phyloP scores from a whole-genome alignment of 2,888 invertebrate genomes.

The Zygothrica quintamaculata region DNA sequence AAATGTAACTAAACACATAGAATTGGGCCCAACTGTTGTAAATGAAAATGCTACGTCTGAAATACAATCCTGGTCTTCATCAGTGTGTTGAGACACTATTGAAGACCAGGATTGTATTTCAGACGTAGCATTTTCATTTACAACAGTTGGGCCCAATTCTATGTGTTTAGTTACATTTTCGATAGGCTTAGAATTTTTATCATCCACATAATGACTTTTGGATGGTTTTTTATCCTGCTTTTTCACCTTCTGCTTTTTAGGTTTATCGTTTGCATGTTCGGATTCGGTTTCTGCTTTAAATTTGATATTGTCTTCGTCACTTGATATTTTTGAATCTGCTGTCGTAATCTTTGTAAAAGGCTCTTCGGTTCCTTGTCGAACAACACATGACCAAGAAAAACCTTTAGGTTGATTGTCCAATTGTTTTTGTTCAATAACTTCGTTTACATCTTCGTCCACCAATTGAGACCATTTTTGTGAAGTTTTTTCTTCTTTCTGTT shows the following conservation, averaged over 20 bases:
- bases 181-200: too few species aligned
- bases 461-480: conserved; percentile 42
- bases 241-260: conserved; percentile 35
- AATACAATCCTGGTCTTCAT: too few species aligned
- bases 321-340: conserved; percentile 1
- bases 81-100: too few species aligned
- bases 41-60: too few species aligned
- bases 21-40: too few species aligned
- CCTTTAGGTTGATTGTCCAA: conserved; percentile 2
- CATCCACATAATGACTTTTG: too few species aligned
- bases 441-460: conserved; percentile 29
- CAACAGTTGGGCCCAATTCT: too few species aligned
- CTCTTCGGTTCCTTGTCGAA: conserved; percentile 58
- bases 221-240: too few species aligned
- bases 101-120: too few species aligned
- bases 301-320: conserved; percentile 2
- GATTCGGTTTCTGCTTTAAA: not conserved
- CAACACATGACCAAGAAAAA: conserved; percentile 60
- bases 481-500: not conserved
- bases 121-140: too few species aligned
- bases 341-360: conserved; percentile 38
- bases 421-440: not conserved
- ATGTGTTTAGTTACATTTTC: too few species aligned
- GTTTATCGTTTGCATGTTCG: conserved; percentile 12
- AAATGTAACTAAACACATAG: too few species aligned